These are phyloP conservation scores for Axis porcinus DNA, from an alignment of 2,113 vertebrate species.

Conservation along the genomic window DNA sequence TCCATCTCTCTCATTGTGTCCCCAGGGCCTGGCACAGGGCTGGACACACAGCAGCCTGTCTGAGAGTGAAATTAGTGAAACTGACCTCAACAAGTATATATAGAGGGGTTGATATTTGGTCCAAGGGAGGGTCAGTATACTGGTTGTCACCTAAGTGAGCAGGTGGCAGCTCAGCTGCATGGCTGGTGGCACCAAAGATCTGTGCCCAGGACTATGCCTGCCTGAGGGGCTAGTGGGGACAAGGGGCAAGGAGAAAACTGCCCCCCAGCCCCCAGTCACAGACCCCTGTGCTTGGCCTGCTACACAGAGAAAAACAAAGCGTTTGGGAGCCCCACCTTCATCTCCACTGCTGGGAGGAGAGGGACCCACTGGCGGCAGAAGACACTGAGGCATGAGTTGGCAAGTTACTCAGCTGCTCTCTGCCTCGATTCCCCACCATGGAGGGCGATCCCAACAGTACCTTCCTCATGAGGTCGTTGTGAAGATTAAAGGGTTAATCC, in stretches of 20 bases:
- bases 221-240: neutral
- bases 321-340: neutral
- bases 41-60: neutral
- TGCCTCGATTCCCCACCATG: neutral
- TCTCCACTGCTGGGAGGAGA: neutral
- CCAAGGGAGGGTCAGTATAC: neutral
- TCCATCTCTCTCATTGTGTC: neutral
- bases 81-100: neutral
- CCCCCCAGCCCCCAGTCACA: neutral
- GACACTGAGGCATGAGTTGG: accelerated
- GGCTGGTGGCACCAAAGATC: neutral
- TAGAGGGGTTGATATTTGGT: neutral
- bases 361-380: neutral
- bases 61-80: neutral
- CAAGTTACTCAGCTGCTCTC: neutral
- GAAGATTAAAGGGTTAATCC: neutral
- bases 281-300: neutral
- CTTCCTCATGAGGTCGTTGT: neutral
- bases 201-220: neutral
- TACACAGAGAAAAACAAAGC: neutral
- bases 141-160: neutral
- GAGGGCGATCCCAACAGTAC: accelerated
- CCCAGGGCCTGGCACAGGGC: neutral
- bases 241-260: neutral
- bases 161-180: neutral